Conservation (phyloP, 2,797 vertebrate species). For the Platalea minor region DNA sequence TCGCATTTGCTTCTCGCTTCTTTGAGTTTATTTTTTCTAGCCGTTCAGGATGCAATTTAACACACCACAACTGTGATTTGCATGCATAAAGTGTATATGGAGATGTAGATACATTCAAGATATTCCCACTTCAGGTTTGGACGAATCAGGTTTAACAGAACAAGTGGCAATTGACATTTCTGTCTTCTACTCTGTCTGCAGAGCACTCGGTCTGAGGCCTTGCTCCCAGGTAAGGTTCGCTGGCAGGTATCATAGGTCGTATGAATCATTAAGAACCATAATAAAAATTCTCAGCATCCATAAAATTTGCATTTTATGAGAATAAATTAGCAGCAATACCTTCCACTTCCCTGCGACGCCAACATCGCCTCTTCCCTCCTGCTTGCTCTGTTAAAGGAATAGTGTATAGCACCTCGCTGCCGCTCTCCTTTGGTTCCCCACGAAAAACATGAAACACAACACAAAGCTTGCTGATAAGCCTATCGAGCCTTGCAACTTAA, state of each 20-base stretch:
- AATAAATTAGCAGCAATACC: background rate
- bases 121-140: conserved; percentile 9
- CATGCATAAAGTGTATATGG: background rate
- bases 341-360: background rate
- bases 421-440: background rate
- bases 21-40: background rate
- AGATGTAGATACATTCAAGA: background rate
- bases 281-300: background rate
- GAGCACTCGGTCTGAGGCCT: background rate
- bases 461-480: background rate
- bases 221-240: background rate
- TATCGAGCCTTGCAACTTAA: background rate
- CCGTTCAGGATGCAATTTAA: background rate
- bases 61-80: background rate
- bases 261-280: conserved; percentile 1
- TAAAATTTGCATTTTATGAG: background rate
- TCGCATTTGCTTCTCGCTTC: background rate
- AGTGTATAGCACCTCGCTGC: rapidly evolving
- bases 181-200: conserved; percentile 2
- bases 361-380: background rate
- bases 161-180: conserved; percentile 64
- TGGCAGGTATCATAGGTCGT: background rate
- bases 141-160: background rate
- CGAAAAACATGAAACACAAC: background rate
- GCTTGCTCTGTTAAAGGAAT: background rate